Evolutionary conservation across 1,140 invertebrate species (phyloP).

Genomic region (Phortica variegata): DNA sequence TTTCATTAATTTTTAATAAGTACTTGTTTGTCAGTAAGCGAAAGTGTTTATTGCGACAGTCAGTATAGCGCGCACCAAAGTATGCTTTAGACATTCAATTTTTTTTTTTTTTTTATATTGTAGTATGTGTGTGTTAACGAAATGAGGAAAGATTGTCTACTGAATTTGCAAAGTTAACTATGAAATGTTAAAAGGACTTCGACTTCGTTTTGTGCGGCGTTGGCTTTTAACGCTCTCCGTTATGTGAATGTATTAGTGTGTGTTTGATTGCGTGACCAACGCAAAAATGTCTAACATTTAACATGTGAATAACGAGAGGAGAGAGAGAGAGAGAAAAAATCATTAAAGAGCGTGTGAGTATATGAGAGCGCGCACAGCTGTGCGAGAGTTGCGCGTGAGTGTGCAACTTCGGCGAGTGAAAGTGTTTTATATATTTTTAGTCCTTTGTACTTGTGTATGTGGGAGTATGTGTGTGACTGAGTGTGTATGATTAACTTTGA

Average conservation of each 20-base stretch:
- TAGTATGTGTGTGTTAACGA: slow-evolving; percentile 47
- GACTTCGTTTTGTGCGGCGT: neutral
- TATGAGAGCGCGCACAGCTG: no score
- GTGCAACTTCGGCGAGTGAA: slow-evolving; percentile 21
- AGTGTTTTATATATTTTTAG: slow-evolving; percentile 10
- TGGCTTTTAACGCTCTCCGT: slow-evolving; percentile 17
- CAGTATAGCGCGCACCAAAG: no score
- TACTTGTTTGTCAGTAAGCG: slow-evolving; percentile 8
- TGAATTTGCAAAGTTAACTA: slow-evolving; percentile 37
- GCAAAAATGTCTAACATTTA: neutral
- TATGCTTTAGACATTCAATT: slow-evolving; percentile 20
- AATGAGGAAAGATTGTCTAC: slow-evolving; percentile 54
- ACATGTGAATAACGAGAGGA: neutral
- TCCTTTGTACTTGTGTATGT: slow-evolving; percentile 7
- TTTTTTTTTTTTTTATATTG: slow-evolving; percentile 12
- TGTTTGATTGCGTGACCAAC: slow-evolving; percentile 17
- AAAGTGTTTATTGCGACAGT: no score
- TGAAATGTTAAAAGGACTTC: slow-evolving; percentile 19
- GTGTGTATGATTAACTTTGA: slow-evolving; percentile 42
- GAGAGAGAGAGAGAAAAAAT: slow-evolving; percentile 3
- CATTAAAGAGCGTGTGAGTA: no score
- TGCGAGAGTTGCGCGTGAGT: slow-evolving; percentile 6
- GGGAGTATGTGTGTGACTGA: neutral
- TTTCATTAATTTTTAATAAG: slow-evolving; percentile 5
- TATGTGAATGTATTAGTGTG: slow-evolving; percentile 23